phyloP scores from a whole-genome alignment of 2,797 vertebrate species.

The Cyprinodon diabolis region DNA sequence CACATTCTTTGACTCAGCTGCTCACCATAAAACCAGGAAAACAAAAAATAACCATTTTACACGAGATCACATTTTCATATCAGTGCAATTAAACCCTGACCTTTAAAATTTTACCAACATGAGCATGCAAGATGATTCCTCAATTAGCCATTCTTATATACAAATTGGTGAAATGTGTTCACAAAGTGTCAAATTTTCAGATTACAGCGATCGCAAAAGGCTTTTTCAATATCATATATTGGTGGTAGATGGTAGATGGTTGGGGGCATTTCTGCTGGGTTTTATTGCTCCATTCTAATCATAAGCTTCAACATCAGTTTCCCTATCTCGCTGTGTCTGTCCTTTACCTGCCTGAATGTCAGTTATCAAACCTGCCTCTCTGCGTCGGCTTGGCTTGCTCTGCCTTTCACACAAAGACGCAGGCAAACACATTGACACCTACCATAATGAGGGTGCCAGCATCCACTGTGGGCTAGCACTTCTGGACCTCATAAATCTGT shows the following conservation, averaged over 20 bases:
- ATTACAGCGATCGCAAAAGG: constrained; percentile 41
- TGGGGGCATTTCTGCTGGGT: constrained; percentile 30
- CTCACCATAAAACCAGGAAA: constrained; percentile 58
- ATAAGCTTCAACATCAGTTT: constrained; percentile 43
- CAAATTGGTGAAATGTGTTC: constrained; percentile 61
- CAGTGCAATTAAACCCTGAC: constrained; percentile 82
- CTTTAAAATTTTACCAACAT: constrained; percentile 69
- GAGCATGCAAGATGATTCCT: constrained; percentile 77
- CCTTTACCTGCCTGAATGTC: constrained; percentile 63
- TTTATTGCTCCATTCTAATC: constrained; percentile 69
- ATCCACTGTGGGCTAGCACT: neutral
- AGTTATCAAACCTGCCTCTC: constrained; percentile 42
- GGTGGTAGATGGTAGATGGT: constrained; percentile 28
- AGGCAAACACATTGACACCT: neutral
- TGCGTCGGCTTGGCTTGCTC: neutral
- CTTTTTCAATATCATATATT: constrained; percentile 36
- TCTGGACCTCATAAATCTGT: neutral
- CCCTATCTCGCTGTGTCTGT: constrained; percentile 42
- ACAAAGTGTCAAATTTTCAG: constrained; percentile 49
- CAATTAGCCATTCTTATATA: constrained; percentile 68
- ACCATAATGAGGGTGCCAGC: neutral
- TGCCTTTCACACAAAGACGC: neutral
- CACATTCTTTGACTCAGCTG: constrained; percentile 68
- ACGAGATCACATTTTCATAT: constrained; percentile 73
- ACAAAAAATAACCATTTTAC: constrained; percentile 59